phyloP scores from a whole-genome alignment of 1,140 invertebrate genomes.

The Bemisia tabaci region DNA sequence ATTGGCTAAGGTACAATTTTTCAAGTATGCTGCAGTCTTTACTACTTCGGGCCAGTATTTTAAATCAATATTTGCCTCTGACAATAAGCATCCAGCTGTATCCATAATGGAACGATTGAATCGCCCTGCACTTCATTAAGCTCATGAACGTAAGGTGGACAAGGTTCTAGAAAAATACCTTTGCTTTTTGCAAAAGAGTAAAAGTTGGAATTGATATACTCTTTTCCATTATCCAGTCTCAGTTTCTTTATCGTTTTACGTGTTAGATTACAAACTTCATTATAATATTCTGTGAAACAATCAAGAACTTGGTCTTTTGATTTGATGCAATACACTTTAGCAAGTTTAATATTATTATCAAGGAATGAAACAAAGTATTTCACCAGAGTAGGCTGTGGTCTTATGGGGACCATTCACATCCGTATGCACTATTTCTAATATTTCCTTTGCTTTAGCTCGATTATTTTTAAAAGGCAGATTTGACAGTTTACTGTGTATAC shows the following conservation, averaged over 20 bases:
- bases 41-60: not conserved
- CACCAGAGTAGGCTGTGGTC: no score
- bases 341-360: no score
- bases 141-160: not conserved
- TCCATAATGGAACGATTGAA: not conserved
- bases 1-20: not conserved
- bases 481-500: no score
- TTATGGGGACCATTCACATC: no score
- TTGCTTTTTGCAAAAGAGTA: constrained; percentile 9
- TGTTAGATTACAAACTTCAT: constrained; percentile 21
- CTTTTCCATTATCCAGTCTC: constrained; percentile 31
- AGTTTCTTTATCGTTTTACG: constrained; percentile 26
- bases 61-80: not conserved
- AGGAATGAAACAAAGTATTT: no score
- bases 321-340: not conserved
- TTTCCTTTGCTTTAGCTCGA: no score
- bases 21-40: not conserved
- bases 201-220: constrained; percentile 25
- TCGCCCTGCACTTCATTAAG: not conserved
- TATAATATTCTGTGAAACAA: not conserved
- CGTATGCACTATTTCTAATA: no score
- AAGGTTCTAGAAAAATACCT: not conserved
- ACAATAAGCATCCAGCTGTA: not conserved
- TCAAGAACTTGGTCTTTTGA: not conserved
- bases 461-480: no score